Base-by-base conservation (phyloP, 2,888 invertebrate genomes). In the Seira musarum region DNA sequence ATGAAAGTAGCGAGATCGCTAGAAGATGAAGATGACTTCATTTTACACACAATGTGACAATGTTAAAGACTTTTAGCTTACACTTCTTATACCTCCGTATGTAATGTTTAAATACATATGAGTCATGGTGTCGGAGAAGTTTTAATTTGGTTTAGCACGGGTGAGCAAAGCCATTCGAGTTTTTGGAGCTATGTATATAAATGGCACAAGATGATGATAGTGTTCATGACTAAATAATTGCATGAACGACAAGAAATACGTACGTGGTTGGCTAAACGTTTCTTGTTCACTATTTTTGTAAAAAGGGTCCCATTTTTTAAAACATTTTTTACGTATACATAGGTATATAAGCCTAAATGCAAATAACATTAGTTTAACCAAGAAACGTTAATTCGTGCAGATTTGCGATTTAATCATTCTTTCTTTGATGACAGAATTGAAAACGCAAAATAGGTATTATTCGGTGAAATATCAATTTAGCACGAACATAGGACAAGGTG, bases 181-280 rank as follows among this genome's bases (percentile, higher is more conserved):
- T n/a, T 3, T n/a, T 13, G 57, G 24, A 46, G 17, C 22, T 25
- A 57, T 57, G 2, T 30, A 30, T n/a, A n/a, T n/a, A n/a, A 68
- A 68, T 68, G 22, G 60, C 5, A n/a, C 6, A 13, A 57, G 57
- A 69, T 60, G 60, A 69, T 61, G 21, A 61, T 24, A 61, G 61
- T 61, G 61, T 61, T 61, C 10, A 61, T 60, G 69, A 69, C 60
- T 69, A 69, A 57, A 57, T 57, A 49, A 69, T n/a, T 24, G 21
- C 25, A 68, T 68, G 22, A 68, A 68, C 17, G 53, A 49, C 53
- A 24, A 68, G 25, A 13, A 40, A 68, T n/a, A n/a, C n/a, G n/a
- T 30, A 30, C 8, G 30, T 30, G 57, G 69, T 57, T 69, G 69
- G 57, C 60, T 69, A n/a, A 60, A 35, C 46, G 19, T n/a, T n/a